These are phyloP conservation scores for Diloba caeruleocephala DNA, from an alignment of 2,888 invertebrate genomes.

Conservation along the genomic window DNA sequence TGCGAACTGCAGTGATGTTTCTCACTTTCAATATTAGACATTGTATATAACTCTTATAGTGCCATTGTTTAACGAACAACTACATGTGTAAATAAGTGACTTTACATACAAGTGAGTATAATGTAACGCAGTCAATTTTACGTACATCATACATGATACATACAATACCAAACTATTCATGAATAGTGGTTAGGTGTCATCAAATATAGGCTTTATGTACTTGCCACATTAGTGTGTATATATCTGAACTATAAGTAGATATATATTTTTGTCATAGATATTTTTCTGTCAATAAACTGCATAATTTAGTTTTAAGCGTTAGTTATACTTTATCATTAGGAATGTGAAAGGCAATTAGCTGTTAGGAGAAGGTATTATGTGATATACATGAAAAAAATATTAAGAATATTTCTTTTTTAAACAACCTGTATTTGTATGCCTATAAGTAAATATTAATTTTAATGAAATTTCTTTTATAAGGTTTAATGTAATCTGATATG, in stretches of 20 bases:
- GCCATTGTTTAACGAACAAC: conserved; percentile 81
- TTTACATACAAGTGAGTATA: conserved; percentile 60
- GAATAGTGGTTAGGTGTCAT: conserved; percentile 54
- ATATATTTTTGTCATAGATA: conserved; percentile 80
- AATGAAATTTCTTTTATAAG: conserved; percentile 57
- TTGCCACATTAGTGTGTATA: conserved; percentile 75
- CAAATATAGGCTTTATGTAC: conserved; percentile 65
- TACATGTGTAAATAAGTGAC: conserved; percentile 68
- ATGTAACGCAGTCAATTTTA: conserved; percentile 84
- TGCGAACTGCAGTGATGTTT: conserved; percentile 45
- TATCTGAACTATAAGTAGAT: conserved; percentile 63
- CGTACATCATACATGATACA: conserved; percentile 66
- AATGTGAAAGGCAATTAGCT: conserved; percentile 59
- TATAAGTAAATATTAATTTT: conserved; percentile 55
- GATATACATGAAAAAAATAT: conserved; percentile 71
- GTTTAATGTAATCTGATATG: conserved; percentile 65
- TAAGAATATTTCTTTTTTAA: conserved; percentile 75
- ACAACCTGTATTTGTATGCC: conserved; percentile 68
- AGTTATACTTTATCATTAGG: conserved; percentile 65
- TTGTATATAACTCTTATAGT: conserved; percentile 60
- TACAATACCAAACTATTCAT: conserved; percentile 65
- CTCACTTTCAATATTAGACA: conserved; percentile 46
- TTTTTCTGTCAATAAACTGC: conserved; percentile 79
- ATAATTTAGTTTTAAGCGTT: conserved; percentile 83
- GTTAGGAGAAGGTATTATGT: conserved; percentile 75